Conservation (phyloP, 2,888 invertebrate genomes). For the Amiota minor region DNA sequence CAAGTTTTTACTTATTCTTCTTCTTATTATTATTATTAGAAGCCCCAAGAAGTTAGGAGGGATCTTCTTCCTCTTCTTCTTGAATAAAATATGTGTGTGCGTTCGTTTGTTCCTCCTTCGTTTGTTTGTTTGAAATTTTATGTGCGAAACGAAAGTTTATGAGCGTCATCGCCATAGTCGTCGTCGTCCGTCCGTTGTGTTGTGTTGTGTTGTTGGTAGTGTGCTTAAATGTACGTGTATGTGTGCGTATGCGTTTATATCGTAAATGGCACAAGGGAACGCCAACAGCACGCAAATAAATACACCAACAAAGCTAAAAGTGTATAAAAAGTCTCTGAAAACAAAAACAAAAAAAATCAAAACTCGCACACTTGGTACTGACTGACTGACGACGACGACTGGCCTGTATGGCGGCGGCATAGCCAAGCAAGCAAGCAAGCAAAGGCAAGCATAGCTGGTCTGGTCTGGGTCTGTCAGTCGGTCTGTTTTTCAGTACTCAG, state of each 20-base stretch:
- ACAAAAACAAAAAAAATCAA: too few species aligned
- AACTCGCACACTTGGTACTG: too few species aligned
- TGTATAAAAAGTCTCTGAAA: slow-evolving; percentile 29
- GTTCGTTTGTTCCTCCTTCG: background rate
- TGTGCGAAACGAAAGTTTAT: slow-evolving; percentile 53
- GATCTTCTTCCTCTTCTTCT: slow-evolving; percentile 16
- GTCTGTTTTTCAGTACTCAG: slow-evolving; percentile 30
- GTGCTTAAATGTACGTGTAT: slow-evolving; percentile 6
- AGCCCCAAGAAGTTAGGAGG: slow-evolving; percentile 3
- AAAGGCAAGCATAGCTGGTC: too few species aligned
- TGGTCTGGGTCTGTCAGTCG: slow-evolving; percentile 10
- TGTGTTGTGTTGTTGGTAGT: slow-evolving; percentile 26
- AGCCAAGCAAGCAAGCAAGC: too few species aligned
- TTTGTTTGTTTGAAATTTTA: slow-evolving; percentile 45
- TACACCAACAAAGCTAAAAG: slow-evolving; percentile 27
- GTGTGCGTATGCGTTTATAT: slow-evolving; percentile 33
- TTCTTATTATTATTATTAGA: slow-evolving; percentile 16
- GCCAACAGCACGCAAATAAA: slow-evolving; percentile 63
- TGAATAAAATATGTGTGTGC: slow-evolving; percentile 24
- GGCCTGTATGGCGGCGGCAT: background rate
- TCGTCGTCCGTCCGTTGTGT: too few species aligned
- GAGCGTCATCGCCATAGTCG: slow-evolving; percentile 30
- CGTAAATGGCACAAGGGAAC: slow-evolving; percentile 63
- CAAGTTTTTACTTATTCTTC: too few species aligned
- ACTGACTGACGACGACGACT: slow-evolving; percentile 22